phyloP scores from a whole-genome alignment of 2,797 vertebrate species.

The Anas bahamensis region DNA sequence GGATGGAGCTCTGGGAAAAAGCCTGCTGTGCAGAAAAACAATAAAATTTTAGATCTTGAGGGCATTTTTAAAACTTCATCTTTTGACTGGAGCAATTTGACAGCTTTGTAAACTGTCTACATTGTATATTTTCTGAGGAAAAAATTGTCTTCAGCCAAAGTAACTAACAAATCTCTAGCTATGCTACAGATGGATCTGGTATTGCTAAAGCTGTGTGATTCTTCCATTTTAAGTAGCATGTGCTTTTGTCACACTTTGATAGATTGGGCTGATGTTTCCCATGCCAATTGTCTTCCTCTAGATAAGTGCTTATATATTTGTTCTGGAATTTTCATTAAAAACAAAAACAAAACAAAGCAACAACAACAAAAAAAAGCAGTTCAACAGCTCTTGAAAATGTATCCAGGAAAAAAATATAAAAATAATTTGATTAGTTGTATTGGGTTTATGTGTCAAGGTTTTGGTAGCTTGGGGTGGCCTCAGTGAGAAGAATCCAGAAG shows the following conservation, averaged over 20 bases:
- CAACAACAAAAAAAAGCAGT: background rate
- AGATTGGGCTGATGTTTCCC: background rate
- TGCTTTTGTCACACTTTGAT: background rate
- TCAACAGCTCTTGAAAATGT: background rate
- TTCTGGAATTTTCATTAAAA: background rate
- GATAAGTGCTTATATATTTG: background rate
- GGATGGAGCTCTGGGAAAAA: background rate
- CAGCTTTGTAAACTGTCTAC: slow-evolving; percentile 25
- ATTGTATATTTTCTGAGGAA: background rate
- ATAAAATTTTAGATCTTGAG: background rate
- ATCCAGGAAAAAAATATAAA: background rate
- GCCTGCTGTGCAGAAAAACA: background rate
- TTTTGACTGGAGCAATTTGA: slow-evolving; percentile 9
- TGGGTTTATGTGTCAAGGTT: too few relatives aligned
- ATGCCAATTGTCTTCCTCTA: background rate
- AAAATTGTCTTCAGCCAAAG: background rate
- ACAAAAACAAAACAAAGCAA: background rate
- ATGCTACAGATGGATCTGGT: background rate
- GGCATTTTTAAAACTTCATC: background rate
- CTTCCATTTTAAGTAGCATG: background rate
- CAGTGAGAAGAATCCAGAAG: too few relatives aligned
- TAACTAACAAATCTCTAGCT: background rate
- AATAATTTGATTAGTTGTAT: too few relatives aligned
- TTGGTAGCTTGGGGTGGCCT: too few relatives aligned
- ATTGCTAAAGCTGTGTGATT: background rate